Conservation (phyloP, 2,797 vertebrate genomes). For the Oreochromis mossambicus region DNA sequence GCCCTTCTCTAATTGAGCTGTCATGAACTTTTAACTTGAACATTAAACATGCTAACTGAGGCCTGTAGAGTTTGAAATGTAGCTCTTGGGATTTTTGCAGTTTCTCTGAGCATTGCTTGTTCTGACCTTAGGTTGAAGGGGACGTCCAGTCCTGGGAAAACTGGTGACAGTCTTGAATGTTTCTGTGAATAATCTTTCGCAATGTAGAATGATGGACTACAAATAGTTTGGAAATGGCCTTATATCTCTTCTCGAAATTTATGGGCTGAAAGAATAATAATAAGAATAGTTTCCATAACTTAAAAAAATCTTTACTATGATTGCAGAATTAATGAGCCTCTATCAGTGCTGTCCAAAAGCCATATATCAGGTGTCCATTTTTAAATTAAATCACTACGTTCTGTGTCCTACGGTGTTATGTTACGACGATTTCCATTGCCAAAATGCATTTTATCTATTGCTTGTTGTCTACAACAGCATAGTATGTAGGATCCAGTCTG, state of each 20-base stretch:
- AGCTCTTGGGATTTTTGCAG: neutral
- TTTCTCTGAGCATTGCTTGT: neutral
- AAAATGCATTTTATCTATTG: neutral
- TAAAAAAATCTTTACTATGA: neutral
- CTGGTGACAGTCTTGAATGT: neutral
- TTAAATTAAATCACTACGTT: neutral
- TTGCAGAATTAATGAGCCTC: neutral
- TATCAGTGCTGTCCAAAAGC: neutral
- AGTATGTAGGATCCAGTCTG: neutral
- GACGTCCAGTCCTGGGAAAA: neutral
- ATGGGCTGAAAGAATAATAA: neutral
- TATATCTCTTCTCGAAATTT: fast-evolving
- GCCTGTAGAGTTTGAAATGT: neutral
- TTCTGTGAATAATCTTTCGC: neutral
- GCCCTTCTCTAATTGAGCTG: neutral
- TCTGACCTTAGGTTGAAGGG: neutral
- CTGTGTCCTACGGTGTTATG: neutral
- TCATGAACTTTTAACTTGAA: neutral
- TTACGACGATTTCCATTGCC: neutral
- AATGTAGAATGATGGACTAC: neutral
- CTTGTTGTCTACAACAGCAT: neutral
- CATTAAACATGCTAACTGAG: neutral
- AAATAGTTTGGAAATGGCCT: neutral
- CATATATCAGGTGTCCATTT: neutral
- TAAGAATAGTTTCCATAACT: neutral